Evolutionary conservation across 2,113 vertebrate genomes (phyloP), one percentile per base, ranked within the genome.

Genomic region (Ranitomeya imitator): DNA sequence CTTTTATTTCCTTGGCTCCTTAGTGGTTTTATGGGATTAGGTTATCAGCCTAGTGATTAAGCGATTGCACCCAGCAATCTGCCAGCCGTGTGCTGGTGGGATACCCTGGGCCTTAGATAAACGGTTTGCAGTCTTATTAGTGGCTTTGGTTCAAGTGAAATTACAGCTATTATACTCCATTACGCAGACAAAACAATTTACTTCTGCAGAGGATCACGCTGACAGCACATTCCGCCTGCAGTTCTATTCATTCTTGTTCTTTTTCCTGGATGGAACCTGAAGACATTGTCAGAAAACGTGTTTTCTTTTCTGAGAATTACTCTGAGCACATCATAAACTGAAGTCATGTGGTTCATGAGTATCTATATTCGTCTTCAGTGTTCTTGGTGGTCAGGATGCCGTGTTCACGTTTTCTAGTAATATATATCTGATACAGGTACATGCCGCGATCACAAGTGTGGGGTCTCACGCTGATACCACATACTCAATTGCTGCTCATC

Each of bases 111-210:
- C 91, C 92, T 90, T 89, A 77, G 90, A 92, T 18, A 14, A 77
- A 76, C 69, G 91, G 92, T 90, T 93, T 91, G 93, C 93, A 92
- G 93, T 89, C 91, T 91, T 93, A 93, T 93, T 94, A 93, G 92
- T 93, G 93, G 92, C 92, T 94, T 87, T 88, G 84, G 86, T 93
- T 95, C 93, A 94, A 93, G 90, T 89, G 91, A 91, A 94, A 95
- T 95, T 93, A 92, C 88, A 91, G 92, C 91, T 94, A 92, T 95
- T 95, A 93, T 91, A 89, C 90, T 92, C 90, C 90, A 92, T 93
- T 93, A 89, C 89, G 91, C 93, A 93, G 90, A 91, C 89, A 92
- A 93, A 93, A 92, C 93, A 93, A 92, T 94, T 93, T 93, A 91
- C 91, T 93, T 94, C 91, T 89, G 89, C 90, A 89, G 92, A 93